These are phyloP conservation scores for Hetaerina americana DNA, from an alignment of 1,140 invertebrate species.

Conservation along the genomic window DNA sequence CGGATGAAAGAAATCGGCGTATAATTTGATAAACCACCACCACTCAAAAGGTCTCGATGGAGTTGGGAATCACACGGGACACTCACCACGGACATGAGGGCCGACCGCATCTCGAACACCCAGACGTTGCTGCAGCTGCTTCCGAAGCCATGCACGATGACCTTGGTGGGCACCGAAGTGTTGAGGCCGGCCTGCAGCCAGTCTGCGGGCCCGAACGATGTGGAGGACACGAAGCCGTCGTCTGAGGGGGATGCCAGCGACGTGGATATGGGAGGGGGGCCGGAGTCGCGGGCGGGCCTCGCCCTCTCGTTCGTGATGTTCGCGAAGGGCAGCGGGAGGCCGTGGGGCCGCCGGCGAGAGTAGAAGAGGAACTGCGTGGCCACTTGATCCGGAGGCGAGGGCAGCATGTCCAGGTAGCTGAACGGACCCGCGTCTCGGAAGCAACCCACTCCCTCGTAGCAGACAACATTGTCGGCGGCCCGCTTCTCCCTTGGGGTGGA, in stretches of 20 bases:
- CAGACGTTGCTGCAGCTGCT: constrained; percentile 79
- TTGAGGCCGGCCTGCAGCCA: constrained; percentile 25
- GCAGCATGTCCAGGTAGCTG: constrained; percentile 79
- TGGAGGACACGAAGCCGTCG: neutral
- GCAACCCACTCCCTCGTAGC: constrained; percentile 85
- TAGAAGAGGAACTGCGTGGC: constrained; percentile 47
- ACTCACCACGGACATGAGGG: constrained; percentile 71
- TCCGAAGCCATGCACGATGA: constrained; percentile 91
- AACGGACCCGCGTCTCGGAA: constrained; percentile 86
- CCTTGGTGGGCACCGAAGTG: constrained; percentile 55
- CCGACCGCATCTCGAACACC: constrained; percentile 86
- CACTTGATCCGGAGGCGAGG: constrained; percentile 75
- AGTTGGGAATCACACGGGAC: no score
- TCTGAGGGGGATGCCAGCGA: neutral
- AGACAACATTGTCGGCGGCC: constrained; percentile 46
- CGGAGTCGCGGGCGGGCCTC: neutral
- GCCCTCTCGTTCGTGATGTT: neutral
- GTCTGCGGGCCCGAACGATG: neutral
- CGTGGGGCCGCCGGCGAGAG: constrained; percentile 25
- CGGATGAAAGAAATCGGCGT: constrained; percentile 17
- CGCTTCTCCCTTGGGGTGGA: constrained; percentile 45
- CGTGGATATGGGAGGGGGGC: neutral
- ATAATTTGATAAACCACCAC: neutral
- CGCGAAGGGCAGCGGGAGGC: constrained; percentile 22
- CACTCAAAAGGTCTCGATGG: no score